Evolutionary conservation across 2,113 vertebrate genomes (phyloP).

Genomic region (Alethe diademata): DNA sequence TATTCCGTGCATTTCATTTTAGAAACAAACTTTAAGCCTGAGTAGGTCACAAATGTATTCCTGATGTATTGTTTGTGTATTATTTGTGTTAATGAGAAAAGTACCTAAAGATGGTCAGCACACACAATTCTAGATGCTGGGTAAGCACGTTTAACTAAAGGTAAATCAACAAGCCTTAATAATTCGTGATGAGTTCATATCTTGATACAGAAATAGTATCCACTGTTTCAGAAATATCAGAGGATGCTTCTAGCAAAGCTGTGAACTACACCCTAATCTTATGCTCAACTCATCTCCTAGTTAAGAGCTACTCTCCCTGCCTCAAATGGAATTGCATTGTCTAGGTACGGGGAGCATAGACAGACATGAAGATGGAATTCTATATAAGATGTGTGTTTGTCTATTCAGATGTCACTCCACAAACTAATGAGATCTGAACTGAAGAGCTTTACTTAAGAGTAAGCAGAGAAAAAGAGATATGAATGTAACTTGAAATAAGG

Average conservation of each 20-base stretch:
- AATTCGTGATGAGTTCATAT: neutral
- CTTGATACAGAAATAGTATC: neutral
- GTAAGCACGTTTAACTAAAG: neutral
- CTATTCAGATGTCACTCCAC: neutral
- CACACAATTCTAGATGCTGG: neutral
- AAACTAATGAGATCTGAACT: neutral
- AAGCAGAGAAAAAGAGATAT: neutral
- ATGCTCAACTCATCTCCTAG: neutral
- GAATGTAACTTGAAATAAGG: neutral
- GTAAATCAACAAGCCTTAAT: neutral
- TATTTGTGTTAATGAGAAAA: neutral
- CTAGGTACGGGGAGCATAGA: neutral
- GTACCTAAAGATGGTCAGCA: neutral
- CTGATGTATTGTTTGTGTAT: neutral
- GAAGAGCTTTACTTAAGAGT: neutral
- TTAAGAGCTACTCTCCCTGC: neutral
- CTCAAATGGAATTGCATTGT: neutral
- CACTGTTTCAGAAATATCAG: neutral
- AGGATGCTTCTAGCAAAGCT: neutral
- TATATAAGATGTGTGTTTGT: neutral
- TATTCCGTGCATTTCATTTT: neutral
- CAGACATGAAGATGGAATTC: neutral
- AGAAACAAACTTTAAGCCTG: neutral
- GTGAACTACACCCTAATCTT: neutral
- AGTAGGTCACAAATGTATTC: neutral